Evolutionary conservation across 1,140 invertebrate genomes (phyloP), one percentile per base, ranked within the genome.

Genomic region (Geopemphigus sp.): DNA sequence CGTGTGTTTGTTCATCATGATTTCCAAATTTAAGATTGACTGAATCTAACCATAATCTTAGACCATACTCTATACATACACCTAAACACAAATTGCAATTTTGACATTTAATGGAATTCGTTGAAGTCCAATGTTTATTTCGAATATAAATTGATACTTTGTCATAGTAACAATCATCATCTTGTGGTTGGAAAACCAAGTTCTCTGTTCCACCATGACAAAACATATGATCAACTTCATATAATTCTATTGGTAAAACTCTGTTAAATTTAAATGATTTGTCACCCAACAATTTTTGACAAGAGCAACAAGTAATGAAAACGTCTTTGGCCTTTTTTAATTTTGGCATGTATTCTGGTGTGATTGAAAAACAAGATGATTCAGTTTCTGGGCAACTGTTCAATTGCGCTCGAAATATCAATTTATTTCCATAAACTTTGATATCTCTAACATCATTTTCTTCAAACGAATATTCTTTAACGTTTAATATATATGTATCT

Each of bases 11-110:
- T 57, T 57, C 53, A 32, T 57, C 54, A 47, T 19, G 4, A 29
- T 63, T n/a, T n/a, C 32, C 57, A 22, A 61, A 78, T 63, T 29
- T 78, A n/a, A 78, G 12, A 47, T 5, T 78, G 5, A 78, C 47
- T 3, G 56, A 78, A 14, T 78, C 74, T n/a, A 78, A 78, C 74
- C 74, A 78, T 0, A 78, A 47, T 29, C 74, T 63, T 47, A 78
- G 15, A 0, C 74, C 74, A 29, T 61, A 78, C 11, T 78, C 57
- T 26, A 63, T 39, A 11, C 56, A 47, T 19, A 61, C 39, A 29
- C 74, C 74, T 29, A 78, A 19, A 78, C 57, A 78, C 10, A 78
- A 78, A 59, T 78, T 63, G 59, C 74, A 78, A 29, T 63, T 78
- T 29, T 78, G 14, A 63, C 74, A 78, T 12, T 47, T 59, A 11